Evolutionary conservation across 1,140 invertebrate species (phyloP), one percentile per base, ranked within the genome.

Genomic region (Pseudachorutes palmiensis): DNA sequence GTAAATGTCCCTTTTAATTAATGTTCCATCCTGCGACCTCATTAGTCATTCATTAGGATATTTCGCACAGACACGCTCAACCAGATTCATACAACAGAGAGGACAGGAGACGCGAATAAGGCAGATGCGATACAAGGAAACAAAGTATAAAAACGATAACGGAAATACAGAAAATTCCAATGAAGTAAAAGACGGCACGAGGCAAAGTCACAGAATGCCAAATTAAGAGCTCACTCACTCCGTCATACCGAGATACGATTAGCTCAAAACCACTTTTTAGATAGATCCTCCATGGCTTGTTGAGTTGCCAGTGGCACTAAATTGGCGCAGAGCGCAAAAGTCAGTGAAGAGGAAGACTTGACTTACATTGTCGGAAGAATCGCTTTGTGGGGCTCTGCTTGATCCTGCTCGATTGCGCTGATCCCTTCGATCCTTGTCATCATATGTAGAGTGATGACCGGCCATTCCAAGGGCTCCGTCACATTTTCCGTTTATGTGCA

Each of bases 391-490:
- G 28, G 32, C 59, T 31, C 19, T 67, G 32, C 36, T 49, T 45
- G 32, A 28, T 62, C 31, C 30, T 2, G 64, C 22, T 9, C 48
- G 49, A 57, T 2, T 3, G 2, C 59, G 48, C 3, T 55, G n/a
- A 51, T 14, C 12, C 29, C 45, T 30, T 22, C 33, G 45, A 9
- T 30, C 62, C 12, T 51, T 49, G 24, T 63, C 61, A 62, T 63
- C 64, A 45, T 69, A 69, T 33, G 57, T 69, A 16, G 67, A 66
- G 28, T 72, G 70, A 22, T 66, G 70, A 29, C 70, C 70, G 14
- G 62, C 70, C 70, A 72, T 72, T 26, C 57, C 45, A 5, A n/a
- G n/a, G n/a, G n/a, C n/a, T n/a, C n/a, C n/a, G 63, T 65, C 29
- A 69, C 67, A 64, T 72, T 61, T 24, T 67, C 19, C 24, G 41